Conservation (phyloP, 1,140 invertebrate genomes). For the Pararge aegeria region DNA sequence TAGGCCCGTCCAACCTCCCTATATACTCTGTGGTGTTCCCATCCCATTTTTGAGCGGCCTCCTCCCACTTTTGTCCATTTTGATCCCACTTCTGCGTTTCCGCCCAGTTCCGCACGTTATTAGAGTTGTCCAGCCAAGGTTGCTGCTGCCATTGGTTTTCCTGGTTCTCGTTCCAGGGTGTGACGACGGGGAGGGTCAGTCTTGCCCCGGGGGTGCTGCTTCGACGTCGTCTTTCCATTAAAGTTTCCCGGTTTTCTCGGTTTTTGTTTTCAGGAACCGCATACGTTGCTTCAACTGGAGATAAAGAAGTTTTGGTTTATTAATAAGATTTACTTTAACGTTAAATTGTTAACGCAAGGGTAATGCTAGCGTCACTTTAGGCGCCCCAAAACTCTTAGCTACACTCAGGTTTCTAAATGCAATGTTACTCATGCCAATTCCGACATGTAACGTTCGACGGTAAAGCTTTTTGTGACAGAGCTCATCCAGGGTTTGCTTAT, state of each 20-base stretch:
- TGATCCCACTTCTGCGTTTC: conserved; percentile 58
- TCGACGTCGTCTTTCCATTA: conserved; percentile 58
- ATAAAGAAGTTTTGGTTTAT: background rate
- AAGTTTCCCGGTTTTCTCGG: conserved; percentile 52
- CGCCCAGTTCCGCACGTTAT: conserved; percentile 60
- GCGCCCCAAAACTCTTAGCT: too few species aligned
- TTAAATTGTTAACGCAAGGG: too few species aligned
- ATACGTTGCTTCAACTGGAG: conserved; percentile 60
- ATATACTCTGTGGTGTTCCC: conserved; percentile 49
- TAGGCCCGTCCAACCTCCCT: conserved; percentile 32
- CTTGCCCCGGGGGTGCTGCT: conserved; percentile 61
- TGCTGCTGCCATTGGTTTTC: conserved; percentile 55
- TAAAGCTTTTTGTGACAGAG: too few species aligned
- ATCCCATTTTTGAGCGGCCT: conserved; percentile 53
- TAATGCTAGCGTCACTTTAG: too few species aligned
- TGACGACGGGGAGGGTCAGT: conserved; percentile 52
- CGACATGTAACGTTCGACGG: too few species aligned
- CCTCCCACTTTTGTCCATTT: conserved; percentile 47
- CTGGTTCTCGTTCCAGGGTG: conserved; percentile 48
- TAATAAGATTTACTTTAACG: too few species aligned
- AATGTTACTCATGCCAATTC: too few species aligned
- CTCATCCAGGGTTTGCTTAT: too few species aligned
- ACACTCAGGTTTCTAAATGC: too few species aligned
- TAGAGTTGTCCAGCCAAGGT: conserved; percentile 66
- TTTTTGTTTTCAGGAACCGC: conserved; percentile 66